Evolutionary conservation across 1,140 invertebrate genomes (phyloP).

Genomic region (Heliconius congener): DNA sequence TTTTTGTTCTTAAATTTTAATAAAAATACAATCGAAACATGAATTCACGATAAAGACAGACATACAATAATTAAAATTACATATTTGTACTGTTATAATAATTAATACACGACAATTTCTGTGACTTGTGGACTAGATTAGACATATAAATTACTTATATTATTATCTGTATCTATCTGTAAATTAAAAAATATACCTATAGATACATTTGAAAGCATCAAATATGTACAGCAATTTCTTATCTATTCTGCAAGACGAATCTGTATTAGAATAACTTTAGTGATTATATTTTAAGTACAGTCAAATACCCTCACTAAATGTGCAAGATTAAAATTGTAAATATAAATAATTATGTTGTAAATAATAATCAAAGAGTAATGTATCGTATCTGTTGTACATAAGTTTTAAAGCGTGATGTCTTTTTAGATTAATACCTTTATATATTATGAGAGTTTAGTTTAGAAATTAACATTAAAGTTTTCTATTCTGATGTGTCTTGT

Average conservation of each 20-base stretch:
- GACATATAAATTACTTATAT: background rate
- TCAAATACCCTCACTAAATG: conserved; percentile 2
- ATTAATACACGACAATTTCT: background rate
- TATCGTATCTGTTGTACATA: conserved; percentile 35
- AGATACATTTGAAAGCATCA: background rate
- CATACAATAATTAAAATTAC: background rate
- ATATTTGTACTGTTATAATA: background rate
- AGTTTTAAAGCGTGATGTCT: conserved; percentile 27
- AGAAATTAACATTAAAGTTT: conserved; percentile 26
- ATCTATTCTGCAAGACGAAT: background rate
- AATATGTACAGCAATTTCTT: background rate
- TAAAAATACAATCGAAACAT: background rate
- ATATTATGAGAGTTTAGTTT: conserved; percentile 15
- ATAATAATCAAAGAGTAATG: conserved; percentile 19
- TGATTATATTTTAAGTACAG: conserved; percentile 7
- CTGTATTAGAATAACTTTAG: background rate
- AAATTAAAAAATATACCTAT: background rate
- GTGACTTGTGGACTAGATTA: background rate
- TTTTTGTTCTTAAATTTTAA: background rate
- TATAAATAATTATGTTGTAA: conserved; percentile 21
- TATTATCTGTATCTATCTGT: conserved; percentile 3
- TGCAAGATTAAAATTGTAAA: background rate
- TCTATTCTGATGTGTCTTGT: conserved; percentile 40
- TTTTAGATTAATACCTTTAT: conserved; percentile 27
- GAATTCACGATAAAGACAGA: background rate